phyloP scores from a whole-genome alignment of 2,888 invertebrate species.

The Drosophila ustulata region DNA sequence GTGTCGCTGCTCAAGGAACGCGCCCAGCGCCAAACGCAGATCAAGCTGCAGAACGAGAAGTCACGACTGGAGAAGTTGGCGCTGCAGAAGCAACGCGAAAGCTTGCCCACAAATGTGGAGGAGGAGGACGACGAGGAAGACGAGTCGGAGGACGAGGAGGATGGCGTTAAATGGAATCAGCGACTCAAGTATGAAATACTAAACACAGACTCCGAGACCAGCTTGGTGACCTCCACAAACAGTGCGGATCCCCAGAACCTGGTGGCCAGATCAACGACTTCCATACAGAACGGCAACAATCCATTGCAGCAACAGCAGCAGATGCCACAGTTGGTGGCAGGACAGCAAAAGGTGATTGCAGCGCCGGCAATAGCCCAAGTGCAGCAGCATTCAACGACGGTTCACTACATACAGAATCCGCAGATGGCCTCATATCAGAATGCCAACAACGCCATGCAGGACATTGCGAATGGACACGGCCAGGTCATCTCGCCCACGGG shows the following conservation, averaged over 20 bases:
- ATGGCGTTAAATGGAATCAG: constrained; percentile 69
- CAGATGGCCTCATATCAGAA: constrained; percentile 73
- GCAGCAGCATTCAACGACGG: constrained; percentile 65
- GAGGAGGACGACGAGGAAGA: constrained; percentile 84
- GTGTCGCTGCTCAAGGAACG: constrained; percentile 86
- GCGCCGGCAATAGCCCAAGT: constrained; percentile 62
- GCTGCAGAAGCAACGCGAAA: constrained; percentile 86
- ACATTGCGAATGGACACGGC: constrained; percentile 62
- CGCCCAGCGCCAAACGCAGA: constrained; percentile 87
- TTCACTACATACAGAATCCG: constrained; percentile 77
- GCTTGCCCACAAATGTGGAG: constrained; percentile 82
- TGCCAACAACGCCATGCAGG: constrained; percentile 53
- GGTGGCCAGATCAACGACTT: constrained; percentile 77
- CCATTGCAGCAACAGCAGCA: constrained; percentile 58
- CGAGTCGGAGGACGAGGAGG: constrained; percentile 81
- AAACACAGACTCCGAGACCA: constrained; percentile 78
- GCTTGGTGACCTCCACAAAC: constrained; percentile 82
- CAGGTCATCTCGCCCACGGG: constrained; percentile 73
- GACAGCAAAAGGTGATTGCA: constrained; percentile 66
- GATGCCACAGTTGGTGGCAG: constrained; percentile 55
- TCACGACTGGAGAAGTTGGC: constrained; percentile 85
- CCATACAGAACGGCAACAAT: constrained; percentile 78
- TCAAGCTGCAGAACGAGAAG: constrained; percentile 88
- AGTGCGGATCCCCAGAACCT: constrained; percentile 85
- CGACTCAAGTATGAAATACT: constrained; percentile 64